A percentile compares a stretch with the other conserved stretches of the same genome.
These are phyloP conservation scores for Eciton burchellii DNA, from an alignment of 1,140 invertebrate species.

Conservation along the genomic window DNA sequence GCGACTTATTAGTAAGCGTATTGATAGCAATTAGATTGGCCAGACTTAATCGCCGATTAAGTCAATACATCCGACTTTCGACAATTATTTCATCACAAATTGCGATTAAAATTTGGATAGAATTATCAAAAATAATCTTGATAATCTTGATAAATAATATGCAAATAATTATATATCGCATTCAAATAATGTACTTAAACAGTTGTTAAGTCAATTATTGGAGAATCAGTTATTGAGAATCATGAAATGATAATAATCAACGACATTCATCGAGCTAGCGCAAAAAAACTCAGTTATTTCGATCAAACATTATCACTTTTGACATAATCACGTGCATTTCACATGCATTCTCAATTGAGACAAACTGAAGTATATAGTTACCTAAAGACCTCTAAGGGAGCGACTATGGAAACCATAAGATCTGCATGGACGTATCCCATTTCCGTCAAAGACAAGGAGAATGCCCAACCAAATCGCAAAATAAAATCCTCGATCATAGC, in stretches of 20 bases:
- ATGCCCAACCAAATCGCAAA: conserved; percentile 93
- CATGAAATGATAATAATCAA: conserved; percentile 4
- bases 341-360: conserved; percentile 26
- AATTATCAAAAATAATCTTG: not conserved
- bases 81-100: conserved; percentile 19
- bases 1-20: conserved; percentile 69
- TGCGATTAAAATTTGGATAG: conserved; percentile 20
- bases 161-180: not conserved
- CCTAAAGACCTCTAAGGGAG: conserved; percentile 94
- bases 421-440: conserved; percentile 90
- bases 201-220: too few relatives aligned
- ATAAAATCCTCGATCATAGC: conserved; percentile 93
- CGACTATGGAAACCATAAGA: conserved; percentile 91
- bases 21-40: conserved; percentile 52
- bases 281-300: not conserved
- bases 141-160: too few relatives aligned
- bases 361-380: conserved; percentile 58
- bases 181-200: conserved; percentile 6
- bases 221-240: conserved; percentile 21
- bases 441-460: conserved; percentile 92
- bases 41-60: conserved; percentile 32
- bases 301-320: conserved; percentile 14
- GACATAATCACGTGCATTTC: conserved; percentile 20
- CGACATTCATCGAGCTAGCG: conserved; percentile 4
- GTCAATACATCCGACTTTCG: conserved; percentile 38